Evolutionary conservation across 2,113 vertebrate genomes (phyloP).

Genomic region (Ceyx cyanopectus): DNA sequence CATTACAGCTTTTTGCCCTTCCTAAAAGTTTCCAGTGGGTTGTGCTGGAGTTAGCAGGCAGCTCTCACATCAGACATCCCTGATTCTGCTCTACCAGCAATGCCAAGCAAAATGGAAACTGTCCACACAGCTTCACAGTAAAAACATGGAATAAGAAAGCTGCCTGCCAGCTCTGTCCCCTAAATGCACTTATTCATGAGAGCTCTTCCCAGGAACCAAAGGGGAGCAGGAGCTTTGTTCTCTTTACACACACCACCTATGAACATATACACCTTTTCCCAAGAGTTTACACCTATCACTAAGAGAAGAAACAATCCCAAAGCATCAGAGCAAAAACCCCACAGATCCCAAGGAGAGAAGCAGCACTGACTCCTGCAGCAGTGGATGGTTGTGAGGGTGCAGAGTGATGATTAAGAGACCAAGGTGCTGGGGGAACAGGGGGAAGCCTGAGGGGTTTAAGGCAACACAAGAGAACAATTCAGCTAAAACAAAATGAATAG

Average conservation of each 20-base stretch:
- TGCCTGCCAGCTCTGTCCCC: neutral
- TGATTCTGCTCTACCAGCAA: neutral
- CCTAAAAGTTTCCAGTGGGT: neutral
- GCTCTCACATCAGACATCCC: neutral
- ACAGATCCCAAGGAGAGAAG: neutral
- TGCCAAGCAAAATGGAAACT: constrained; percentile 21
- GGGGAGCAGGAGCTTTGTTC: neutral
- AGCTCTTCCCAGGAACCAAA: neutral
- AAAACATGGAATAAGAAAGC: neutral
- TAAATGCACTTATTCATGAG: neutral
- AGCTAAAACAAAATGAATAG: neutral
- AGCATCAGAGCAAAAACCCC: neutral
- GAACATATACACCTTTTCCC: neutral
- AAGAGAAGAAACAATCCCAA: neutral
- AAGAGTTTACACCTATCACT: neutral
- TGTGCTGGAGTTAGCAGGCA: neutral
- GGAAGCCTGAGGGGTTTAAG: neutral
- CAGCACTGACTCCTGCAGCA: neutral
- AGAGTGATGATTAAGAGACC: neutral
- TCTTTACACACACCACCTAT: neutral
- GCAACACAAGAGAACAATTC: neutral
- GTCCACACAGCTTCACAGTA: neutral
- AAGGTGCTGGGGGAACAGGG: neutral
- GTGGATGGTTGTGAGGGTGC: neutral
- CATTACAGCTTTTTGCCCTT: neutral